Base-by-base conservation (phyloP, 2,888 invertebrate genomes). In the Xanthostigma xanthostigma region DNA sequence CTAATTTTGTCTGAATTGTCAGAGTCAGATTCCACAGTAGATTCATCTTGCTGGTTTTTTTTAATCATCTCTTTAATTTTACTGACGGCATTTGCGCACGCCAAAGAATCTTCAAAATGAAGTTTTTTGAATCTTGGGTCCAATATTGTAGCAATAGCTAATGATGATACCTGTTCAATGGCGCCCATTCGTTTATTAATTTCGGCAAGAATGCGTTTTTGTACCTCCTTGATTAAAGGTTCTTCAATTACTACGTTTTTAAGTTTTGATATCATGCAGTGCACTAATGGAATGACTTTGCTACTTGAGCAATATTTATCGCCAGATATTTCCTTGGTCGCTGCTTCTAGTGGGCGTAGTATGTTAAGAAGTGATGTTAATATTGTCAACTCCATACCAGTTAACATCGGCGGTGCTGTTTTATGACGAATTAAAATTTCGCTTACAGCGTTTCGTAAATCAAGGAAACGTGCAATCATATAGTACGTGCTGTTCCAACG, bases 111-210 rank as follows among this genome's bases (percentile, higher is more conserved):
- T 53, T n/a, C 50, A 50, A 17, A 53, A 48, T 41, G 57, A 43
- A 60, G 44, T 56, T 59, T 59, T 55, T 58, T 57, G 33, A 59
- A 59, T 44, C 62, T 50, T 8, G 58, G 57, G 46, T 60, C 59
- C 39, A 60, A 52, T 39, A 61, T 54, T 8, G 45, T 56, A 38
- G 58, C 57, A 36, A 58, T 56, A 53, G 60, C 57, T 41, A 57
- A 50, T 42, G 54, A 13, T 46, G 52, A 49, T 43, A 55, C 55
- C 34, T 53, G 41, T 48, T 57, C 54, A 36, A 56, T 53, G 5
- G 43, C 46, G 40, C 49, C 53, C 50, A 59, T 55, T 56, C 56
- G 47, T 56, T 52, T 55, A 9, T 51, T 51, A 34, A 54, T 54
- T 47, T 57, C 54, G 34, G 6, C 43, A 44, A 54, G 45, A 50